Percentiles rank a stretch among this genome's conserved stretches.
Evolutionary conservation across 1,140 invertebrate genomes (phyloP).

Genomic region (Cephus cinctus): DNA sequence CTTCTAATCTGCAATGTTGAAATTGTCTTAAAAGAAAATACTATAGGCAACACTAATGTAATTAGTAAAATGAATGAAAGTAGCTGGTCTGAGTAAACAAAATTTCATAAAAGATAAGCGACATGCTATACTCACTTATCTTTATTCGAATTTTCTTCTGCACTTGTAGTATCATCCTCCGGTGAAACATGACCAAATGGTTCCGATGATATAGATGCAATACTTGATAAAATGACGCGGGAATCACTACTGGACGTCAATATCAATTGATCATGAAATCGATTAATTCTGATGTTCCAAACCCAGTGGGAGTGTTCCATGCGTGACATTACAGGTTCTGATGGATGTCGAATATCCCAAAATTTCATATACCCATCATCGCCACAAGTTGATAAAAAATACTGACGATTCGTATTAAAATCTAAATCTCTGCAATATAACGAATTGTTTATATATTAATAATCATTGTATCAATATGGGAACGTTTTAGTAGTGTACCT

Average conservation of each 20-base stretch:
- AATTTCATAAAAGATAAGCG: background rate
- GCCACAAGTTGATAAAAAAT: constrained; percentile 89
- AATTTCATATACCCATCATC: constrained; percentile 94
- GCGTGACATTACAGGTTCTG: constrained; percentile 75
- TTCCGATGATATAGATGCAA: constrained; percentile 86
- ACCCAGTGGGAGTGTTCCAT: constrained; percentile 97
- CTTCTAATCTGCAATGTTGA: constrained; percentile 60
- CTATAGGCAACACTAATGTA: background rate
- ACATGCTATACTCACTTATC: constrained; percentile 38
- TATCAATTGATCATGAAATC: constrained; percentile 95
- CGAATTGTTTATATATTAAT: constrained; percentile 2
- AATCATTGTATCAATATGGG: background rate
- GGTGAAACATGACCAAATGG: constrained; percentile 61
- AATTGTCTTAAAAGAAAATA: constrained; percentile 5
- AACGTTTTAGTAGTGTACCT: constrained; percentile 43
- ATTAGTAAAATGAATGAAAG: too few relatives aligned
- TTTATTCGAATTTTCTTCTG: constrained; percentile 39
- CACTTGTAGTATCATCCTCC: constrained; percentile 44
- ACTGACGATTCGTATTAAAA: constrained; percentile 96
- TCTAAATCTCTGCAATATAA: constrained; percentile 74
- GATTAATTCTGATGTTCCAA: constrained; percentile 92
- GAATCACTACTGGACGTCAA: constrained; percentile 94
- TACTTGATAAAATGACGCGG: constrained; percentile 82
- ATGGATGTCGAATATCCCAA: constrained; percentile 89
- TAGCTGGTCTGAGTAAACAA: too few relatives aligned